phyloP scores from a whole-genome alignment of 2,797 vertebrate genomes.

The Phataginus tetradactyla region DNA sequence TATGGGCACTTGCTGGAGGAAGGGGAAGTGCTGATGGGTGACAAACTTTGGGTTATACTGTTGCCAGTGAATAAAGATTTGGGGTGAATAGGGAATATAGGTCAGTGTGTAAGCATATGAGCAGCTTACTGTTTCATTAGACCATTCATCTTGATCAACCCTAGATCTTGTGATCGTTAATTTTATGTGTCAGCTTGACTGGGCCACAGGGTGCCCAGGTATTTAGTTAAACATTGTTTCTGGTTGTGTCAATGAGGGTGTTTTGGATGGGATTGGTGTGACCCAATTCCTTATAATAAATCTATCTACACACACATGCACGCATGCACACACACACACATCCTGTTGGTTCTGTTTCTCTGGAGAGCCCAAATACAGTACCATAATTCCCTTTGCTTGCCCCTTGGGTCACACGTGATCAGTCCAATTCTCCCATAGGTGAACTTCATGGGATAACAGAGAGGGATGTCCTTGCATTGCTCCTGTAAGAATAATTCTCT shows the following conservation, averaged over 20 bases:
- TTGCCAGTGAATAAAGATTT: constrained; percentile 21
- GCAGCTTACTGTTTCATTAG: neutral
- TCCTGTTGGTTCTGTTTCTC: neutral
- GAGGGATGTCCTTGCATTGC: neutral
- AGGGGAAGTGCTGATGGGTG: neutral
- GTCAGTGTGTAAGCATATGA: neutral
- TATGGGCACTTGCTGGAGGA: neutral
- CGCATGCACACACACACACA: neutral
- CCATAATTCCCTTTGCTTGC: neutral
- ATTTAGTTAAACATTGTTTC: neutral
- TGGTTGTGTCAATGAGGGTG: neutral
- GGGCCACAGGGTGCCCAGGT: neutral
- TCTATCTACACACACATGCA: neutral
- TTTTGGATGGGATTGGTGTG: neutral
- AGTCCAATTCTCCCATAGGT: neutral
- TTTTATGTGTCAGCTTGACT: neutral
- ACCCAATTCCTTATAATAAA: neutral
- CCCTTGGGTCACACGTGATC: neutral
- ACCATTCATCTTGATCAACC: neutral
- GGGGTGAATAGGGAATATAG: neutral
- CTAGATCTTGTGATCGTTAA: neutral
- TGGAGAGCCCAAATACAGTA: neutral
- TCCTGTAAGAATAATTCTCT: neutral
- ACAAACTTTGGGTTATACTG: neutral
- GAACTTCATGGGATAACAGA: neutral